These are phyloP conservation scores for Siderastrea radians DNA, from an alignment of 92 coral and sea anemone species.

Conservation along the genomic window DNA sequence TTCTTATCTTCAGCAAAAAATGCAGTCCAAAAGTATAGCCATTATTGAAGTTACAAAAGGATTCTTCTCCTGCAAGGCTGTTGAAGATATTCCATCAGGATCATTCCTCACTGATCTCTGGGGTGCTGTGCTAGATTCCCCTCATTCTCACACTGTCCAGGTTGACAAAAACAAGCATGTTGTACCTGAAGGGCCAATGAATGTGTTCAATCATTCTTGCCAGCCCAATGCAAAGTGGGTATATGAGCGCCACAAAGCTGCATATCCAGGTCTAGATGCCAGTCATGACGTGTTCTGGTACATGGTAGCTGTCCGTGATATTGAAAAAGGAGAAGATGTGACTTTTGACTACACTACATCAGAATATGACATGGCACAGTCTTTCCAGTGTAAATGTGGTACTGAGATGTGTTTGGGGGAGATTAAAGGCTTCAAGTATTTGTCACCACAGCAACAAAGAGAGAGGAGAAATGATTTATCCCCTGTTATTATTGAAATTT, in stretches of 20 bases:
- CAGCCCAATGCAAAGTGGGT: conserved; percentile 61
- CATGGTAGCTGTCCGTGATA: conserved; percentile 59
- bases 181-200: conserved; percentile 20
- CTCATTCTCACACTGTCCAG: conserved; percentile 49
- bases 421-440: conserved; percentile 65
- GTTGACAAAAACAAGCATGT: conserved; percentile 60
- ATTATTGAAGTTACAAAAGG: conserved; percentile 38
- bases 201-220: conserved; percentile 66
- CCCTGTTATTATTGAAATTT: conserved; percentile 1
- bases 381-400: conserved; percentile 68
- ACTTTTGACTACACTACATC: conserved; percentile 66
- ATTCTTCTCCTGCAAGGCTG: conserved; percentile 59
- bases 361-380: conserved; percentile 61
- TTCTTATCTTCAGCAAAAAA: background rate
- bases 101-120: conserved; percentile 68
- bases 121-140: conserved; percentile 51
- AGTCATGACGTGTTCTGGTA: conserved; percentile 59
- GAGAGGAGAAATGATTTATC: conserved; percentile 15
- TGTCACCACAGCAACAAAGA: conserved; percentile 28
- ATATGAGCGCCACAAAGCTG: conserved; percentile 22
- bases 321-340: conserved; percentile 64
- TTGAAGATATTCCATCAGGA: conserved; percentile 58
- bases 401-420: conserved; percentile 55
- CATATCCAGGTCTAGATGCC: background rate
- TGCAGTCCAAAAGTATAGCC: conserved; percentile 66